phyloP scores from a whole-genome alignment of 2,888 invertebrate species.

The Napeogenes sylphis region DNA sequence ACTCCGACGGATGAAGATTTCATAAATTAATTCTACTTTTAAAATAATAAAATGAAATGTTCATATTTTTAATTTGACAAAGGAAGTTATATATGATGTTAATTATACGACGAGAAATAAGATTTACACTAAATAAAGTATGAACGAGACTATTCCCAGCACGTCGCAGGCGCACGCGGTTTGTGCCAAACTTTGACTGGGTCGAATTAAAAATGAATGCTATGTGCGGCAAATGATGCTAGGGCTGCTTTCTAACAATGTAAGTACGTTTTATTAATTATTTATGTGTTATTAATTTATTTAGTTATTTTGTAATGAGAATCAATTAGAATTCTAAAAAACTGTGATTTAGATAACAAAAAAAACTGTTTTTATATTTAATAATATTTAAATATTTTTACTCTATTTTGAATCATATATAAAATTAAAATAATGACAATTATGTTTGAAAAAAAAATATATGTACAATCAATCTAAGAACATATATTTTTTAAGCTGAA shows the following conservation, averaged over 20 bases:
- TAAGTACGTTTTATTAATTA: background rate
- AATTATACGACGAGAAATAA: conserved; percentile 28
- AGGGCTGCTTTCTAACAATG: conserved; percentile 23
- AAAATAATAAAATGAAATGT: background rate
- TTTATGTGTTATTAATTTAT: too few species aligned
- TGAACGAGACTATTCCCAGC: conserved; percentile 44
- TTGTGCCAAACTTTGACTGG: conserved; percentile 56
- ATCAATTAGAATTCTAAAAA: too few species aligned
- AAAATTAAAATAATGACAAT: too few species aligned
- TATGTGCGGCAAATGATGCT: conserved; percentile 38
- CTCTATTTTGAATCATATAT: too few species aligned
- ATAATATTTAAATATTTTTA: too few species aligned
- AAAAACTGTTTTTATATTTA: too few species aligned
- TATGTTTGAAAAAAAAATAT: too few species aligned
- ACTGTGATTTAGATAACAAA: too few species aligned
- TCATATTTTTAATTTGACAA: background rate
- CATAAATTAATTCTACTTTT: background rate
- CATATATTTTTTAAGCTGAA: too few species aligned
- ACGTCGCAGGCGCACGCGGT: conserved; percentile 52
- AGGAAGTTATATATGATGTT: background rate
- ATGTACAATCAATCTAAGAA: too few species aligned
- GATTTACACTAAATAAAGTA: conserved; percentile 37
- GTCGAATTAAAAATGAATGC: conserved; percentile 62
- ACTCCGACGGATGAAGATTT: conserved; percentile 22
- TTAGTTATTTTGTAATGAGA: too few species aligned